phyloP scores from a whole-genome alignment of 2,797 vertebrate genomes.

The Phoeniculus purpureus region DNA sequence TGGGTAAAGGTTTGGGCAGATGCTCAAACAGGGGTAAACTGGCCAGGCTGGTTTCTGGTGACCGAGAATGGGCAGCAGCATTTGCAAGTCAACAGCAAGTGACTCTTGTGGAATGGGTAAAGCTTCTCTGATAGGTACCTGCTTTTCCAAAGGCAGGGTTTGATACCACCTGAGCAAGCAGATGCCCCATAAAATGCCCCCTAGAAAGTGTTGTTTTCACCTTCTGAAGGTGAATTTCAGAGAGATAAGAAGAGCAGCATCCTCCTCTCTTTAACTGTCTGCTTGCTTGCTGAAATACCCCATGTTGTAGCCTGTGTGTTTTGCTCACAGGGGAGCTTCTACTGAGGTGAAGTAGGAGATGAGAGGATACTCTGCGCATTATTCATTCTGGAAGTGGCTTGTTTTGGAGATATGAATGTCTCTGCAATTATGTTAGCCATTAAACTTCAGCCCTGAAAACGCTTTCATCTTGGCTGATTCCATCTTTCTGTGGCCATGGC shows the following conservation, averaged over 20 bases:
- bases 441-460: conserved; percentile 41
- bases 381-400: conserved; percentile 57
- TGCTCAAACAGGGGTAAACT: not conserved
- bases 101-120: not conserved
- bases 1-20: not conserved
- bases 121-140: not conserved
- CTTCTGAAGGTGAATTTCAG: not conserved
- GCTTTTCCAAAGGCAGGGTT: not conserved
- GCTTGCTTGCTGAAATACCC: not conserved
- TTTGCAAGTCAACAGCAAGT: not conserved
- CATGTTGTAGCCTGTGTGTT: not conserved
- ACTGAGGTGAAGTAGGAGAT: conserved; percentile 21
- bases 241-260: not conserved
- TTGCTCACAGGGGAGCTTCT: not conserved
- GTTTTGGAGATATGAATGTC: conserved; percentile 43
- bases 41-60: not conserved
- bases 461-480: conserved; percentile 55
- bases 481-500: conserved; percentile 29
- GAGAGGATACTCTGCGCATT: conserved; percentile 36
- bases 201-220: not conserved
- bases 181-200: not conserved
- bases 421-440: conserved; percentile 60
- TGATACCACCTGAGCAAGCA: not conserved
- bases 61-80: not conserved
- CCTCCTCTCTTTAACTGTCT: not conserved